These are phyloP conservation scores for Sesamia inferens DNA, from an alignment of 2,888 invertebrate species.

Conservation along the genomic window DNA sequence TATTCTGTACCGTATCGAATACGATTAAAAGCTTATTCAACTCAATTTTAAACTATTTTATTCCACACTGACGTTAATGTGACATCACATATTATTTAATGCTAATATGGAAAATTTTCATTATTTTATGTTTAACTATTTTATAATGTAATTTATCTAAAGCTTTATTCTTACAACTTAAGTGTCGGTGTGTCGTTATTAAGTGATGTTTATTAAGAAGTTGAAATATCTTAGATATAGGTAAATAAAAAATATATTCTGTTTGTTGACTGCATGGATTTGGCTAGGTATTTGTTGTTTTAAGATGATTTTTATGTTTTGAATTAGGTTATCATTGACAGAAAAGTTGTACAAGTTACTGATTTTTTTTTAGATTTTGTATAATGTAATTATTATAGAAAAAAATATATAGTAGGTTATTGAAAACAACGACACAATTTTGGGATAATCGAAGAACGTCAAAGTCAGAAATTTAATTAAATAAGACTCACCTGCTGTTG, in stretches of 20 bases:
- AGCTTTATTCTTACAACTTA: slow-evolving; percentile 17
- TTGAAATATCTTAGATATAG: neutral
- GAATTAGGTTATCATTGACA: neutral
- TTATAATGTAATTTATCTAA: slow-evolving; percentile 8
- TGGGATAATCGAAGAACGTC: neutral
- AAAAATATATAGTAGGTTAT: too few species aligned
- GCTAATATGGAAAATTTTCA: slow-evolving; percentile 38
- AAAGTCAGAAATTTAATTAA: neutral
- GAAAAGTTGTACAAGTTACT: neutral
- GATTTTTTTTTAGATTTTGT: too few species aligned
- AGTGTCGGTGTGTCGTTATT: slow-evolving; percentile 7
- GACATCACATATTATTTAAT: slow-evolving; percentile 39
- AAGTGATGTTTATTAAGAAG: neutral
- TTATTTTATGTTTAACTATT: slow-evolving; percentile 39
- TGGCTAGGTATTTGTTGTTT: neutral
- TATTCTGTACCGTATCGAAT: slow-evolving; percentile 20
- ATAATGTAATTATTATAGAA: too few species aligned
- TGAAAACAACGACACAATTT: neutral
- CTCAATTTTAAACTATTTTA: slow-evolving; percentile 42
- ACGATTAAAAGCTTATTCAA: slow-evolving; percentile 26
- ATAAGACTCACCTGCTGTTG: slow-evolving; percentile 91
- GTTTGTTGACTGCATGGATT: neutral
- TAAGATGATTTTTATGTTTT: neutral
- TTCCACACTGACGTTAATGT: slow-evolving; percentile 34
- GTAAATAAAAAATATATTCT: neutral